phyloP scores from a whole-genome alignment of 2,888 invertebrate species.

The Caradrina kadenii region DNA sequence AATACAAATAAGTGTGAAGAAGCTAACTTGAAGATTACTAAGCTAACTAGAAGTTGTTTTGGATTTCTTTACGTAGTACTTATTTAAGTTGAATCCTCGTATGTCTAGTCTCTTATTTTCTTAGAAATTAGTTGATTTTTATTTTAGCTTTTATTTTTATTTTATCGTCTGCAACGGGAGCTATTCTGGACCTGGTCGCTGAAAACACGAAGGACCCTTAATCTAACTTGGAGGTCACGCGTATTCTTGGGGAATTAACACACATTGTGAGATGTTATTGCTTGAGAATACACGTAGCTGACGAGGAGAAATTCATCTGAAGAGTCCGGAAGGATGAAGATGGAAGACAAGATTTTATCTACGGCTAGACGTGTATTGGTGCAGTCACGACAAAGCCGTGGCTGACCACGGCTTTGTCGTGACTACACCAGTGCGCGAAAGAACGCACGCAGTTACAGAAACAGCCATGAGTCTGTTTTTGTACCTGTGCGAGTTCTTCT shows the following conservation, averaged over 20 bases:
- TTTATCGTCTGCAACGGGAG: background rate
- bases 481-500: too few species aligned
- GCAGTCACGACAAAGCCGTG: too few species aligned
- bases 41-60: too few species aligned
- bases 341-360: background rate
- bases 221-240: constrained; percentile 96
- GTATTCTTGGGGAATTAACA: constrained; percentile 99
- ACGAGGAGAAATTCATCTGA: constrained; percentile 91
- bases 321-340: constrained; percentile 31
- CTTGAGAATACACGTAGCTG: constrained; percentile 99
- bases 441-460: too few species aligned
- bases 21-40: constrained; percentile 5
- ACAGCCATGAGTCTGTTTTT: too few species aligned
- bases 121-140: constrained; percentile 6
- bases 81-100: constrained; percentile 35
- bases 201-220: constrained; percentile 63
- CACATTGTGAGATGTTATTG: constrained; percentile 98
- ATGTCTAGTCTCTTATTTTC: constrained; percentile 39
- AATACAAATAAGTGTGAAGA: constrained; percentile 2
- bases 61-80: background rate
- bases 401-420: too few species aligned
- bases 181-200: background rate
- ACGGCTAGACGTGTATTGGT: background rate
- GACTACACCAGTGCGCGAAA: too few species aligned
- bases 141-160: constrained; percentile 5